phyloP scores from a whole-genome alignment of 2,113 vertebrate species.

The Notothenia coriiceps region DNA sequence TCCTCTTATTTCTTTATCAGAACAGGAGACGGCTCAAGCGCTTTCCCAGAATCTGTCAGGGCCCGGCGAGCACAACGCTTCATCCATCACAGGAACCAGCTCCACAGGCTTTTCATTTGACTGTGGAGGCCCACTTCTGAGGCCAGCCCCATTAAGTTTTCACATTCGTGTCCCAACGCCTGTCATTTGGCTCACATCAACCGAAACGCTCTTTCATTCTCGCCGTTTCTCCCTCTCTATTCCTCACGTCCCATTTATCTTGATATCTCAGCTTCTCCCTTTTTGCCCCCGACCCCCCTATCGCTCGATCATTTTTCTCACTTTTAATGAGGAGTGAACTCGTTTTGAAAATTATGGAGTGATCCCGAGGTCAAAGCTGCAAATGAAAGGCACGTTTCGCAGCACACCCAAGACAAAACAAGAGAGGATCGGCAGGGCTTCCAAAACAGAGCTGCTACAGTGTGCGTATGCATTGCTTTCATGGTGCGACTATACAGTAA shows the following conservation, averaged over 20 bases:
- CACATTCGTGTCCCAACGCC: constrained; percentile 78
- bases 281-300: constrained; percentile 28
- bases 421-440: constrained; percentile 36
- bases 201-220: constrained; percentile 64
- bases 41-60: constrained; percentile 85
- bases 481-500: constrained; percentile 14
- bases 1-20: constrained; percentile 79
- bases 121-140: constrained; percentile 75
- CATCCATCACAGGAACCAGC: constrained; percentile 79
- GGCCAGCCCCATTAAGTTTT: constrained; percentile 80
- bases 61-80: constrained; percentile 72
- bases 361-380: constrained; percentile 59
- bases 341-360: constrained; percentile 68
- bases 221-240: constrained; percentile 43
- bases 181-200: constrained; percentile 78
- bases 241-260: constrained; percentile 70
- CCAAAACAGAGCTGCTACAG: constrained; percentile 36
- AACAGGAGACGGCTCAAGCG: constrained; percentile 65
- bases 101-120: constrained; percentile 79
- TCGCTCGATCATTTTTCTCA: constrained; percentile 63
- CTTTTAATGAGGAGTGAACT: constrained; percentile 79
- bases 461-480: constrained; percentile 8
- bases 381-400: constrained; percentile 74
- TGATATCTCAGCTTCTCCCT: constrained; percentile 64
- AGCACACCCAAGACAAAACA: constrained; percentile 44